Conservation (phyloP, 2,113 vertebrate genomes). For the Tamias sibiricus region DNA sequence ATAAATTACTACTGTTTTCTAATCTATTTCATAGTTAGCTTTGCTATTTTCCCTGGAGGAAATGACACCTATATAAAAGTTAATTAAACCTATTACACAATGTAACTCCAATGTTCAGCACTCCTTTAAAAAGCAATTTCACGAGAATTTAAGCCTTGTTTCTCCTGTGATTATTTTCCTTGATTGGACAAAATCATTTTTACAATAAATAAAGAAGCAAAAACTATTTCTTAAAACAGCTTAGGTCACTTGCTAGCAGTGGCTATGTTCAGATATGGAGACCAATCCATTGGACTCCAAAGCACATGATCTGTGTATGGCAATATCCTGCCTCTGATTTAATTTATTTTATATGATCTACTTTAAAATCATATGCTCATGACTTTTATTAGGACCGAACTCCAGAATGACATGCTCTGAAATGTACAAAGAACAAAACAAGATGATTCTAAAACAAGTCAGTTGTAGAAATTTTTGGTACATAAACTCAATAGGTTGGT, state of each 20-base stretch:
- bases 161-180: background rate
- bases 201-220: conserved; percentile 28
- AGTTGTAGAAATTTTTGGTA: background rate
- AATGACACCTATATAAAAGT: conserved; percentile 58
- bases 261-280: background rate
- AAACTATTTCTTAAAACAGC: background rate
- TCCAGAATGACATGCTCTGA: background rate
- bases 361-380: conserved; percentile 33
- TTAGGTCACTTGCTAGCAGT: background rate
- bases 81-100: conserved; percentile 33
- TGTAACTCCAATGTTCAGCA: background rate
- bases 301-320: background rate
- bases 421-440: background rate
- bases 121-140: background rate
- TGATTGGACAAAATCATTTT: conserved; percentile 31
- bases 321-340: background rate
- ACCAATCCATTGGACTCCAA: background rate
- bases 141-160: conserved; percentile 23
- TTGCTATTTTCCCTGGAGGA: conserved; percentile 52
- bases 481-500: conserved; percentile 20
- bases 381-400: background rate
- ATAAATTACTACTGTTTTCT: conserved; percentile 40
- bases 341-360: background rate
- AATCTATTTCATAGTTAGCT: conserved; percentile 33
- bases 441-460: background rate